Percentiles rank a stretch among this genome's conserved stretches.
Evolutionary conservation across 2,888 invertebrate species (phyloP).

Genomic region (Eilema sororculum): DNA sequence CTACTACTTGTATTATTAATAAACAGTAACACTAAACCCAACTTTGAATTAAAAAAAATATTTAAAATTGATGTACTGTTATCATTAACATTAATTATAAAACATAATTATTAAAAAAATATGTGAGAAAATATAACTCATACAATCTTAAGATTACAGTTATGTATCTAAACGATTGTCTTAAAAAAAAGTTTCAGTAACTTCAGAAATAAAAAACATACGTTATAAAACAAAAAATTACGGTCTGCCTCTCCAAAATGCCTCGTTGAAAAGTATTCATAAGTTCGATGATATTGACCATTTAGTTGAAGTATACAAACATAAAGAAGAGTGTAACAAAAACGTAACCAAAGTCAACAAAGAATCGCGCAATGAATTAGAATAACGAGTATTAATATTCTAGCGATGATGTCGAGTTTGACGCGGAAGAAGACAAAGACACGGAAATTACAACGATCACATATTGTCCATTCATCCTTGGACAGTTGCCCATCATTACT

Average conservation of each 20-base stretch:
- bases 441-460: constrained; percentile 74
- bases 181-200: no score
- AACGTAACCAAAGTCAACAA: constrained; percentile 59
- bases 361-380: constrained; percentile 57
- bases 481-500: constrained; percentile 51
- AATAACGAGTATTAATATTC: constrained; percentile 80
- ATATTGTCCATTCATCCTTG: constrained; percentile 81
- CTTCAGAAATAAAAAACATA: no score
- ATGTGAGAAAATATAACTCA: neutral
- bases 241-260: neutral
- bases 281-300: neutral
- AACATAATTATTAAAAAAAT: neutral
- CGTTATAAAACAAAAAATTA: no score
- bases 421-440: constrained; percentile 79
- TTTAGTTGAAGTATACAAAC: neutral
- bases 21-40: no score
- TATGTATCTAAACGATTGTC: no score
- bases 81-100: neutral
- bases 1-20: no score
- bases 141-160: neutral
- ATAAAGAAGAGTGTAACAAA: constrained; percentile 49
- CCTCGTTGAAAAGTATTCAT: neutral
- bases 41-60: neutral
- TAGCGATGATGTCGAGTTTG: constrained; percentile 69
- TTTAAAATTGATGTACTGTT: neutral